A percentile compares a stretch with the other conserved stretches of the same genome.
These are phyloP conservation scores for Zosterops japonicus DNA, from an alignment of 2,113 vertebrate species.

Conservation along the genomic window DNA sequence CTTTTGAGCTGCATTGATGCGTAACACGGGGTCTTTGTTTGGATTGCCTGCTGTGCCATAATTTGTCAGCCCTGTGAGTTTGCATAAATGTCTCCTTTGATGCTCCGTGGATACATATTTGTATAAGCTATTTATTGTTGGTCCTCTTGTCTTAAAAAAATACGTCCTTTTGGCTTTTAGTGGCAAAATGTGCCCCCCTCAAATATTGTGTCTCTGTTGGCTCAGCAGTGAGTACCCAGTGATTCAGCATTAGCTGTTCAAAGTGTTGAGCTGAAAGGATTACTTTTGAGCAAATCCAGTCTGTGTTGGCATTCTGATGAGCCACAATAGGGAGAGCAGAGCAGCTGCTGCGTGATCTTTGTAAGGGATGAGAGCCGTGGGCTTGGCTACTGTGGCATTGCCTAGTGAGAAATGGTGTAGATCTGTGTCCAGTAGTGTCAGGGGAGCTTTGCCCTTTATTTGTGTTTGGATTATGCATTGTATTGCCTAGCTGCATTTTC, in stretches of 20 bases:
- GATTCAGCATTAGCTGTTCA: slow-evolving; percentile 39
- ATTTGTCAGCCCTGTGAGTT: slow-evolving; percentile 20
- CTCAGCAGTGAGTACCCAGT: background rate
- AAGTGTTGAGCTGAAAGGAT: background rate
- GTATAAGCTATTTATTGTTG: slow-evolving; percentile 15
- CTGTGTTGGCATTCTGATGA: background rate
- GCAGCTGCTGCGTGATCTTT: background rate
- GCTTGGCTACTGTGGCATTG: background rate
- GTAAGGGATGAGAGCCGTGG: fast-evolving
- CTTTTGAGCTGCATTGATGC: background rate
- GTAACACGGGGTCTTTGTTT: background rate
- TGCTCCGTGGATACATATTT: background rate
- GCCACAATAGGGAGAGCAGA: background rate
- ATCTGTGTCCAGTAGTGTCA: background rate
- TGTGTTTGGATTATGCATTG: background rate
- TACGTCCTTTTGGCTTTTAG: background rate
- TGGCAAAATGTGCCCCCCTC: background rate
- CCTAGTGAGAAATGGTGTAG: background rate
- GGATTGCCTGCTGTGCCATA: background rate
- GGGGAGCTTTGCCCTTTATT: background rate
- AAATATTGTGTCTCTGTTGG: slow-evolving; percentile 8
- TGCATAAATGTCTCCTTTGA: slow-evolving; percentile 27
- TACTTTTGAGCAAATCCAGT: background rate
- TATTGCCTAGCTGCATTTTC: background rate
- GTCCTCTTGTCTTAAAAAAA: background rate